Base-by-base conservation (phyloP, 2,888 invertebrate genomes). In the Ennomos quercinarius region DNA sequence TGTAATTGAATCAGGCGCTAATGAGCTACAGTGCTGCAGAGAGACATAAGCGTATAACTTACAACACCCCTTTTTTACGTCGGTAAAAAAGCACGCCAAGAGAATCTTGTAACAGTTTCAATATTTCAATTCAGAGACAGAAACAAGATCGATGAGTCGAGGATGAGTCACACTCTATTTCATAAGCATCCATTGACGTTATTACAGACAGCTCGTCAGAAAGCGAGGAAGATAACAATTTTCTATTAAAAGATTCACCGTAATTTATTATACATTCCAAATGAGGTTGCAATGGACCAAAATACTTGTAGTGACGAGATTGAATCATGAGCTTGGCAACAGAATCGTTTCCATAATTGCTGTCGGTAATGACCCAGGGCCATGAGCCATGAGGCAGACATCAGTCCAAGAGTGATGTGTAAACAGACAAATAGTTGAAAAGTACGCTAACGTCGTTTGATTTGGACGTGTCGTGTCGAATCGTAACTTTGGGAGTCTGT, bases 321-420 rank as follows among this genome's bases (percentile, higher is more conserved):
- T 86, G 89, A 89, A 72, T 89, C 88, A 90, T 76, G 71, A 73
- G 78, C 83, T 88, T 90, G 91, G 91, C 91, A 87, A 83, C 71
- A 70, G 76, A 70, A 69, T 71, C 61, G 68, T 73, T 74, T 78
- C 78, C 79, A 78, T 80, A 81, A 71, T 71, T 67, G 73, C 71
- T 76, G 68, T 77, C 77, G 75, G 78, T 80, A 81, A 81, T 80
- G 81, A 78, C 74, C 74, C 77, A 77, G 71, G 74, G 74, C 67
- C 70, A 17, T 17, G n/a, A 17, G 17, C 17, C 17, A 64, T 68
- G 60, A 64, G 37, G 42, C 43, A 13, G 27, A 46, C 53, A 44
- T 34, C 49, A 44, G n/a, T n/a, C 44, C 67, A 61, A 66, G 70
- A 71, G 61, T 66, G 68, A 69, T 66, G 68, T 71, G 78, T 70